These are phyloP conservation scores for Bellardia bayeri DNA, from an alignment of 2,888 invertebrate genomes.

Conservation along the genomic window DNA sequence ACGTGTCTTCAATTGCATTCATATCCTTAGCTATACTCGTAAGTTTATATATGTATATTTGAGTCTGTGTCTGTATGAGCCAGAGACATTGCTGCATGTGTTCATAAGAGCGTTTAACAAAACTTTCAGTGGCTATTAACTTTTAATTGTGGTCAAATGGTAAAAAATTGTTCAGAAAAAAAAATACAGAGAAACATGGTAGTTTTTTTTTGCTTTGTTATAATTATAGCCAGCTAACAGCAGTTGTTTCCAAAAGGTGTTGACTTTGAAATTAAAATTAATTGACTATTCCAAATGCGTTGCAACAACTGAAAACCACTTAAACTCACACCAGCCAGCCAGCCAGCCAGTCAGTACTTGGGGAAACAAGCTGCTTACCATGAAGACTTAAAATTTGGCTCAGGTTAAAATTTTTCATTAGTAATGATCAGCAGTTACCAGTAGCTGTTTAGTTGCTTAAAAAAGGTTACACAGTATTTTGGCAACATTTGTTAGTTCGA, in stretches of 20 bases:
- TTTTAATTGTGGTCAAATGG: constrained; percentile 73
- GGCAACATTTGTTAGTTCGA: constrained; percentile 61
- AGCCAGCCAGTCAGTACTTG: too few relatives aligned
- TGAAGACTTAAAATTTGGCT: constrained; percentile 38
- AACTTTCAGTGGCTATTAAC: constrained; percentile 73
- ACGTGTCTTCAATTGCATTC: constrained; percentile 59
- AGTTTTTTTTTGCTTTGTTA: constrained; percentile 50
- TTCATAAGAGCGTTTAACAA: constrained; percentile 50
- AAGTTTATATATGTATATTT: neutral
- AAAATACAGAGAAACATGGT: constrained; percentile 30
- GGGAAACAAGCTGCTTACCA: neutral
- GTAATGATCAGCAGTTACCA: constrained; percentile 23
- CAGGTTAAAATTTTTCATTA: constrained; percentile 59
- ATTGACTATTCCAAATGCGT: constrained; percentile 81
- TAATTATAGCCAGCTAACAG: constrained; percentile 53
- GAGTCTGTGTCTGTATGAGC: neutral
- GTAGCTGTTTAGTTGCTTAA: neutral
- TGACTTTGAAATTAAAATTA: constrained; percentile 82
- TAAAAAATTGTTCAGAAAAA: constrained; percentile 32
- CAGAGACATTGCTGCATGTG: neutral
- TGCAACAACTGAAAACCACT: constrained; percentile 50
- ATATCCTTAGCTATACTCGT: neutral
- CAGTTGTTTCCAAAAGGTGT: constrained; percentile 77
- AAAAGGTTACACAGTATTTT: constrained; percentile 61
- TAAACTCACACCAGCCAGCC: neutral